Evolutionary conservation across 2,797 vertebrate species (phyloP).

Genomic region (Mormyrops boulengeri): DNA sequence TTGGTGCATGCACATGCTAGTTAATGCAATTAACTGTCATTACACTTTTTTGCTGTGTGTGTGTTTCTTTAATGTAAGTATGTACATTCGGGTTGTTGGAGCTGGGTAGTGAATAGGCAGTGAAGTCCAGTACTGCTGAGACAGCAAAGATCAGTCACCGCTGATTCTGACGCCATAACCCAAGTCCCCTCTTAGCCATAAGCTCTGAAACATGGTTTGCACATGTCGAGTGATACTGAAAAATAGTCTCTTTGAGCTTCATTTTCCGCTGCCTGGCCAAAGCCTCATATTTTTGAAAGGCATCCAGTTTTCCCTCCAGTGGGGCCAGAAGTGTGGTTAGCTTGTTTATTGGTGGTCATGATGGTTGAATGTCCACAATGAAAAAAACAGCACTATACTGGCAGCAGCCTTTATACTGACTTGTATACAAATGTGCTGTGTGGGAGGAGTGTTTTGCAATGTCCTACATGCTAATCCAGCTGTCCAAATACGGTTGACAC

Average conservation of each 20-base stretch:
- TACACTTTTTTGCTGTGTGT: not conserved
- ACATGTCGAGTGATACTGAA: not conserved
- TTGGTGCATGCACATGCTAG: not conserved
- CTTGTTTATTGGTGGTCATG: not conserved
- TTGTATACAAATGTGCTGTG: not conserved
- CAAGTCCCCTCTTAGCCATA: slow-evolving; percentile 7
- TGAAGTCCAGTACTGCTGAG: not conserved
- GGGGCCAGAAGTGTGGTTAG: not conserved
- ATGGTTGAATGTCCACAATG: not conserved
- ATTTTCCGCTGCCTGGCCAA: not conserved
- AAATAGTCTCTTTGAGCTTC: not conserved
- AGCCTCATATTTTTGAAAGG: not conserved
- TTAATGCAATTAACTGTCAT: not conserved
- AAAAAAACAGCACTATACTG: not conserved
- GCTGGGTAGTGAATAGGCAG: not conserved
- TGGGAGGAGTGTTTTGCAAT: not conserved
- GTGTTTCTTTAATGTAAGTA: not conserved
- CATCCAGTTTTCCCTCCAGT: not conserved
- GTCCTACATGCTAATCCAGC: not conserved
- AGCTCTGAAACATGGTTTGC: slow-evolving; percentile 24
- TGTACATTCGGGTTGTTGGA: not conserved
- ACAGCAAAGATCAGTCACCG: slow-evolving; percentile 21
- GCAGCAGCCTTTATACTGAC: not conserved
- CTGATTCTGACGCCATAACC: not conserved
- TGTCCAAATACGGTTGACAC: not conserved